Evolutionary conservation across 2,888 invertebrate species (phyloP).

Genomic region (Coelinius sp.): DNA sequence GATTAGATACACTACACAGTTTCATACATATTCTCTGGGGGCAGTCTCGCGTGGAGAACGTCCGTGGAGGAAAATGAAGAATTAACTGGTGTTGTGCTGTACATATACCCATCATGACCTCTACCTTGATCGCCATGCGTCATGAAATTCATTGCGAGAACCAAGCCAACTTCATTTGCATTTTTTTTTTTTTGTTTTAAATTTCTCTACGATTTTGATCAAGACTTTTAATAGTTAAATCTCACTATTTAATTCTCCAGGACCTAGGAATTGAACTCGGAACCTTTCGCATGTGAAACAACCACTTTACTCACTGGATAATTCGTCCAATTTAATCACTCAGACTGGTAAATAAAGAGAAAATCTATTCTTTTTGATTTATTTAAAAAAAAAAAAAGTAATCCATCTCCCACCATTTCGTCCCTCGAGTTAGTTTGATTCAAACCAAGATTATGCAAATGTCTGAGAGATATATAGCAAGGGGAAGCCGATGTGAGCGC

Average conservation of each 20-base stretch:
- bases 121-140: slow-evolving; percentile 58
- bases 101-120: slow-evolving; percentile 46
- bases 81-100: slow-evolving; percentile 28
- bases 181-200: slow-evolving; percentile 31
- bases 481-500: not conserved
- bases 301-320: too few relatives aligned
- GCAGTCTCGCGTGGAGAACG: slow-evolving; percentile 42
- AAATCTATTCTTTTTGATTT: too few relatives aligned
- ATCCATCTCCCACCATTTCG: too few relatives aligned
- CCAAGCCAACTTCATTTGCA: slow-evolving; percentile 57
- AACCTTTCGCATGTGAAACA: too few relatives aligned
- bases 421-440: slow-evolving; percentile 22
- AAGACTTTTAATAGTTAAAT: too few relatives aligned
- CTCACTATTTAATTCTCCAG: too few relatives aligned
- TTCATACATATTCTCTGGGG: slow-evolving; percentile 28
- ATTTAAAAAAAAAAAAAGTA: too few relatives aligned
- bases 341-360: too few relatives aligned
- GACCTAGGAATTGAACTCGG: too few relatives aligned
- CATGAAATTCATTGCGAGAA: slow-evolving; percentile 57
- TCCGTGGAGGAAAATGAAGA: slow-evolving; percentile 31
- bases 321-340: too few relatives aligned
- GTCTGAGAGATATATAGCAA: slow-evolving; percentile 8
- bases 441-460: slow-evolving; percentile 33
- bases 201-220: too few relatives aligned
- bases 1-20: slow-evolving; percentile 10